These are phyloP conservation scores for Stercorarius parasiticus DNA, from an alignment of 2,113 vertebrate genomes.

Conservation along the genomic window DNA sequence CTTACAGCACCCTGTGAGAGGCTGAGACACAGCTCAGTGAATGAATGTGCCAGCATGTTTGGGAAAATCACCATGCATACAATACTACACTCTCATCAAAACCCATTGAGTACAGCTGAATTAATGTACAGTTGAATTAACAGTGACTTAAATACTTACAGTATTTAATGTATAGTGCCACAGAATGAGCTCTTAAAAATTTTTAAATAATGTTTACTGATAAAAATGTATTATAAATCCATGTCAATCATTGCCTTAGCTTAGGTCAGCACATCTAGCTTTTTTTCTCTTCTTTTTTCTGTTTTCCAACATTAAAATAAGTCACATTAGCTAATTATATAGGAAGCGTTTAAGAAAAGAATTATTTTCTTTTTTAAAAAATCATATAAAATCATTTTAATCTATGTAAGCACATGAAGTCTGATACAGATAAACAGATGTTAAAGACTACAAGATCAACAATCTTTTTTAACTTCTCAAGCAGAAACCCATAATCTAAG, in stretches of 20 bases:
- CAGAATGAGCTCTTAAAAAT: not conserved
- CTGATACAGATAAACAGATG: not conserved
- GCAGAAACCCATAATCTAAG: not conserved
- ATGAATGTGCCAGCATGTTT: not conserved
- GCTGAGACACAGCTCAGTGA: not conserved
- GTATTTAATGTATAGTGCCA: not conserved
- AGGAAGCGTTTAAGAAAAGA: not conserved
- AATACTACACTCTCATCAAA: not conserved
- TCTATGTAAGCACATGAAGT: not conserved
- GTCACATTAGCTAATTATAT: not conserved
- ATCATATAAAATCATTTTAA: not conserved
- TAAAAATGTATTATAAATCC: not conserved
- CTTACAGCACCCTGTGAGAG: not conserved
- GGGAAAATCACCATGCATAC: not conserved
- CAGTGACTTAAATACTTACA: not conserved
- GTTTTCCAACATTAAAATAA: not conserved
- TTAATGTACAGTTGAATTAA: not conserved
- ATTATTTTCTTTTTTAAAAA: not conserved
- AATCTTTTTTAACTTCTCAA: not conserved
- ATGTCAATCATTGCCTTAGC: not conserved
- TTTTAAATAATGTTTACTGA: not conserved
- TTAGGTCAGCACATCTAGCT: not conserved
- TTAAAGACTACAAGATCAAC: not conserved
- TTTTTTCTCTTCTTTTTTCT: not conserved
- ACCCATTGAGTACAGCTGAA: not conserved